Evolutionary conservation across 1,140 invertebrate species (phyloP), one percentile per base, ranked within the genome.

Genomic region (Calycopis cecrops): DNA sequence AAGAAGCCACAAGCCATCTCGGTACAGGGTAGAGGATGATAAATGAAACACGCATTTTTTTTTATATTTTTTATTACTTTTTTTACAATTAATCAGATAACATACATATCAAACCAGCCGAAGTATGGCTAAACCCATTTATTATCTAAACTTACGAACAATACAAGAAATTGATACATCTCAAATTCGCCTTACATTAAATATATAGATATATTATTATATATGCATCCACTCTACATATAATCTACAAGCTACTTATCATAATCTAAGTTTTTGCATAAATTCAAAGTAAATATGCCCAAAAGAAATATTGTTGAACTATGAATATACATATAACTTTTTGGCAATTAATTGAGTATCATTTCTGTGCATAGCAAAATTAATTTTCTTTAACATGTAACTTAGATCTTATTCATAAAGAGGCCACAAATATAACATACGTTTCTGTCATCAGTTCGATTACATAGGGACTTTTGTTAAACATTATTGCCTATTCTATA

Each of bases 51-150:
- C 63, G 82, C 55, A 71, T 79, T 57, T 90, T 90, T n/a, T n/a
- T 84, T 75, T 70, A 65, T 68, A 63, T 75, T 73, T 79, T 76
- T 85, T 80, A 75, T 65, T 55, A 63, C 69, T 81, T 85, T 83
- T 86, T 85, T 85, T 86, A 86, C 83, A 86, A 86, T 86, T 83
- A 86, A 83, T 86, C 83, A 84, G 81, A 84, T 86, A 87, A 87
- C 83, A 87, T 87, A 87, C 79, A 85, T 85, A 85, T 85, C 82
- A 87, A 87, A 87, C 83, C 83, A 87, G 83, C 83, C 83, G 81
- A 83, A 87, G 76, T 86, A 82, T 87, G 83, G 83, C 83, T 85
- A 85, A 87, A 87, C 83, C 83, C 83, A 83, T 86, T 86, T 85
- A 86, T 83, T 86, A 83, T 85, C 81, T 86, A 86, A 84, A 85